Evolutionary conservation across 2,888 invertebrate genomes (phyloP), one percentile per base, ranked within the genome.

Genomic region (Drosophila koepferae): DNA sequence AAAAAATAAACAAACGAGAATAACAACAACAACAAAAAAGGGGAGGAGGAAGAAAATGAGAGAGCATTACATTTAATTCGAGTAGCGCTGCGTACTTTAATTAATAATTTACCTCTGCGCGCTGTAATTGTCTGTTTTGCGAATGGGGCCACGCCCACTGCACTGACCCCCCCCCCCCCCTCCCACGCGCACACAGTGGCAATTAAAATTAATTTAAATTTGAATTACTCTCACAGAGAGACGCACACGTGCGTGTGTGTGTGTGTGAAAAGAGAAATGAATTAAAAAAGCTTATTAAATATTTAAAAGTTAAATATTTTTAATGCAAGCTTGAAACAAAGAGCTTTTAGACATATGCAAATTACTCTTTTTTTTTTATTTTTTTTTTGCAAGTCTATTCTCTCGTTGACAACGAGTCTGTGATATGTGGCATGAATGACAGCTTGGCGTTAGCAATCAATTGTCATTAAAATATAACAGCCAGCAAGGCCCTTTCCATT

Each of bases 171-270:
- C 36, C 61, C 62, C 62, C 63, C 53, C 5, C 1, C 53, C 36
- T 63, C 62, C 62, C 63, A 58, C 38, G 9, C 44, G 5, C 44
- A 58, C 49, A 44, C 63, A 76, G 77, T 74, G 82, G 85, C 90
- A 89, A 90, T 86, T 89, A 85, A 89, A 86, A 82, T 85, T 79
- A 90, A 89, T 89, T 89, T 85, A 76, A 88, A 85, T 86, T 81
- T 84, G 76, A 83, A 76, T 84, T 79, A 79, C 84, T 63, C 67
- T 44, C 60, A 20, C 62, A 62, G 59, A 62, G 59, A 77, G 34
- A 56, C 49, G 5, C 34, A n/a, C 38, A 40, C 6, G 7, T 14
- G 16, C 3, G 28, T n/a, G 46, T 40, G 40, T 16, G 34, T 18
- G 40, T 31, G 28, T 14, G 36, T 38, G 12, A 31, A 41, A 43